Evolutionary conservation across 2,797 vertebrate species (phyloP).

Genomic region (Leptoclinus maculatus): DNA sequence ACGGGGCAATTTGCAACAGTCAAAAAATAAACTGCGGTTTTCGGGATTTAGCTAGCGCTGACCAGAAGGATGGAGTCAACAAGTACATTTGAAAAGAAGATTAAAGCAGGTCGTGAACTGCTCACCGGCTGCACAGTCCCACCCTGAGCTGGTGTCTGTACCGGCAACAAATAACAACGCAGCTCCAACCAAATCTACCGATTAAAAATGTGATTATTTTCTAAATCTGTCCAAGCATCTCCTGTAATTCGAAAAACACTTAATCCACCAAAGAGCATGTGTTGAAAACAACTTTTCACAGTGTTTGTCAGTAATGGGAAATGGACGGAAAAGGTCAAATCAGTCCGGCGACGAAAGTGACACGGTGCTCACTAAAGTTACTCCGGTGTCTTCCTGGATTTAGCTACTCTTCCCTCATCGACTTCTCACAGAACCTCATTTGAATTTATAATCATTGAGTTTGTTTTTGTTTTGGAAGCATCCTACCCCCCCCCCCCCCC

Average conservation of each 20-base stretch:
- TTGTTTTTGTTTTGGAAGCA: background rate
- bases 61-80: background rate
- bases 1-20: background rate
- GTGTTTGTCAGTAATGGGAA: background rate
- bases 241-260: background rate
- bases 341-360: no score
- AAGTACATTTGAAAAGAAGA: background rate
- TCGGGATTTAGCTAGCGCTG: background rate
- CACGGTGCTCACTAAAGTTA: no score
- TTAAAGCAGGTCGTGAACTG: background rate
- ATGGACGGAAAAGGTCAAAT: background rate
- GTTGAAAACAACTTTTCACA: background rate
- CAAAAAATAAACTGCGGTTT: background rate
- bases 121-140: background rate
- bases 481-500: background rate
- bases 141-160: background rate
- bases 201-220: background rate
- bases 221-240: background rate
- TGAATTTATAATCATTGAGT: background rate
- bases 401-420: background rate
- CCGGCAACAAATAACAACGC: background rate
- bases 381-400: background rate
- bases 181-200: background rate
- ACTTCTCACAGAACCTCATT: background rate
- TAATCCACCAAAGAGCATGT: background rate